These are phyloP conservation scores for Zele albiditarsus DNA, from an alignment of 2,888 invertebrate genomes.

Conservation along the genomic window DNA sequence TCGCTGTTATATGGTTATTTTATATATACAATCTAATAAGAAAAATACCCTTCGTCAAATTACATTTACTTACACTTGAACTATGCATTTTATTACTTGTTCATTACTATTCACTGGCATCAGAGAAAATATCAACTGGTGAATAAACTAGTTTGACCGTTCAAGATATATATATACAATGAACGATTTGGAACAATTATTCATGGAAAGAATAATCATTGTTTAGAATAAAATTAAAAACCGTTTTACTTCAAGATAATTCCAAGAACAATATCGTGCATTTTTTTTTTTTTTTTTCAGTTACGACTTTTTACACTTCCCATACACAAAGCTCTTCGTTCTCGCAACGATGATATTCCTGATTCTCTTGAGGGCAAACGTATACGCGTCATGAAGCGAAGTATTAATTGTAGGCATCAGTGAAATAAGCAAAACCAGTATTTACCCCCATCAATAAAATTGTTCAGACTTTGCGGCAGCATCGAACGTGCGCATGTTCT, in stretches of 20 bases:
- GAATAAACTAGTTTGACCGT: too few relatives aligned
- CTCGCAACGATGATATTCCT: neutral
- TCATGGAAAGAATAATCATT: neutral
- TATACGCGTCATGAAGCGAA: slow-evolving; percentile 2
- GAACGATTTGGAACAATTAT: neutral
- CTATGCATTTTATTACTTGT: too few relatives aligned
- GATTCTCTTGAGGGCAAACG: neutral
- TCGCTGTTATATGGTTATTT: too few relatives aligned
- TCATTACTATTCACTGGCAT: too few relatives aligned
- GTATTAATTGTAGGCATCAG: slow-evolving; percentile 22
- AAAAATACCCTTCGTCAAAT: too few relatives aligned
- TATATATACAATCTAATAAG: too few relatives aligned
- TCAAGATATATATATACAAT: neutral
- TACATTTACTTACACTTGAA: too few relatives aligned
- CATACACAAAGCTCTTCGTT: neutral
- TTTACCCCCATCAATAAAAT: slow-evolving; percentile 36
- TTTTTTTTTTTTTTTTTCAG: neutral
- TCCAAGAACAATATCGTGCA: neutral
- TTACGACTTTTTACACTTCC: neutral
- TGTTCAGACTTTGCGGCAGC: slow-evolving; percentile 10
- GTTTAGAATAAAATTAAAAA: neutral
- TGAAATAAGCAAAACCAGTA: slow-evolving; percentile 22
- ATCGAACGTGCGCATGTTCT: neutral
- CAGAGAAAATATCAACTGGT: too few relatives aligned
- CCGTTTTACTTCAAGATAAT: neutral